A percentile compares a stretch with the other conserved stretches of the same genome.
phyloP scores from a whole-genome alignment of 2,113 vertebrate genomes.

The Sphyrna mokarran region DNA sequence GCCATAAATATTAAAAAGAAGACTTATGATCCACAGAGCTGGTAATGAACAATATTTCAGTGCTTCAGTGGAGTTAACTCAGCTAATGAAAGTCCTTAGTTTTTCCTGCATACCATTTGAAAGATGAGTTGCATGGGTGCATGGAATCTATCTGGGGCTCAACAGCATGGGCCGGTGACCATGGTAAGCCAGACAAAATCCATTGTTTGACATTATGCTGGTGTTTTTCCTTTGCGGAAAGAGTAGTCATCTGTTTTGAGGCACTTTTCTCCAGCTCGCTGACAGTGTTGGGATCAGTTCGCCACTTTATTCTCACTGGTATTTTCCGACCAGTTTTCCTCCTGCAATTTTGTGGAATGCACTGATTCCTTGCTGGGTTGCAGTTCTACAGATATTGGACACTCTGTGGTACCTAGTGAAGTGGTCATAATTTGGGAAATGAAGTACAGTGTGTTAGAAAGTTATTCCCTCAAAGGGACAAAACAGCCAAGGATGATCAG shows the following conservation, averaged over 20 bases:
- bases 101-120: neutral
- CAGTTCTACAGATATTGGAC: too few relatives aligned
- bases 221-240: neutral
- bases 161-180: neutral
- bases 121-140: neutral
- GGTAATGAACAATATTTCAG: slow-evolving; percentile 1
- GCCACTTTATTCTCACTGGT: neutral
- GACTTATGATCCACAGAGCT: neutral
- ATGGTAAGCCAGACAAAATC: neutral
- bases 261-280: neutral
- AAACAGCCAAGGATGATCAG: neutral
- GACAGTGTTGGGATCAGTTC: neutral
- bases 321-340: neutral
- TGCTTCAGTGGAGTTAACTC: neutral
- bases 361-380: neutral
- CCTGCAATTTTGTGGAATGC: neutral
- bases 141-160: neutral
- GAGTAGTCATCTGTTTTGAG: neutral
- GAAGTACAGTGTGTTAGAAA: neutral
- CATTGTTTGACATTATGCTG: neutral
- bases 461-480: neutral
- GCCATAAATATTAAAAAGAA: slow-evolving; percentile 29
- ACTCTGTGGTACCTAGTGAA: neutral
- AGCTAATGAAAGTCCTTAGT: neutral
- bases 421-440: neutral